phyloP scores from a whole-genome alignment of 2,113 vertebrate genomes.

The Steatornis caripensis region DNA sequence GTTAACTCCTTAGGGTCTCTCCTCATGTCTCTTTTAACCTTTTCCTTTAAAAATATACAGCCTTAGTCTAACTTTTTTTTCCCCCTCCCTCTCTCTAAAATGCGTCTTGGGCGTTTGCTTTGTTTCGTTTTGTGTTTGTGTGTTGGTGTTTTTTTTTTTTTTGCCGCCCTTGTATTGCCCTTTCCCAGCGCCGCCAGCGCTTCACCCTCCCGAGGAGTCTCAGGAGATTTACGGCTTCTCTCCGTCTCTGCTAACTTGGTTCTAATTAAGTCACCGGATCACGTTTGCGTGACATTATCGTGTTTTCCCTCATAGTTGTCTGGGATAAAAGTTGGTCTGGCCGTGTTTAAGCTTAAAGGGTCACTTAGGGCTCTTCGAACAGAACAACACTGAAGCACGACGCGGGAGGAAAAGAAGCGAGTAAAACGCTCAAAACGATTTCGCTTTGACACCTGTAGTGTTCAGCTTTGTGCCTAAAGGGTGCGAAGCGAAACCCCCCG shows the following conservation, averaged over 20 bases:
- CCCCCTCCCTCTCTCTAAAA: not conserved
- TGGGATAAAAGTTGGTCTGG: not conserved
- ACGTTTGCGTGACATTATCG: not conserved
- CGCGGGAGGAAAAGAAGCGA: not conserved
- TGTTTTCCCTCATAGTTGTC: not conserved
- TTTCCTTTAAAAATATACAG: not conserved
- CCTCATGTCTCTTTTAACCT: not conserved
- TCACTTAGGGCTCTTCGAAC: not conserved
- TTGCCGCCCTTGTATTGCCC: rapidly evolving
- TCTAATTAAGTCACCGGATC: conserved; percentile 12
- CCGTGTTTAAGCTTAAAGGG: not conserved
- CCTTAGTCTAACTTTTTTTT: not conserved
- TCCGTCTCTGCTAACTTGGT: not conserved
- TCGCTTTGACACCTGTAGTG: not conserved
- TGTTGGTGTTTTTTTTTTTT: not conserved
- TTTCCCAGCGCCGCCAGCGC: not conserved
- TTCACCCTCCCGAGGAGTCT: not conserved
- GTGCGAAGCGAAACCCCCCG: not conserved
- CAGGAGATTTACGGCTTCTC: not conserved
- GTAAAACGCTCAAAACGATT: rapidly evolving
- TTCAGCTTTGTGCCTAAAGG: not conserved
- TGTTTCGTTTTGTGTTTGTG: not conserved
- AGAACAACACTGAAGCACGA: not conserved
- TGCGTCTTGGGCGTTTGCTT: not conserved
- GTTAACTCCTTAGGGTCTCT: not conserved